Evolutionary conservation across 2,888 invertebrate species (phyloP).

Genomic region (Glyphotaelius pellucidus): DNA sequence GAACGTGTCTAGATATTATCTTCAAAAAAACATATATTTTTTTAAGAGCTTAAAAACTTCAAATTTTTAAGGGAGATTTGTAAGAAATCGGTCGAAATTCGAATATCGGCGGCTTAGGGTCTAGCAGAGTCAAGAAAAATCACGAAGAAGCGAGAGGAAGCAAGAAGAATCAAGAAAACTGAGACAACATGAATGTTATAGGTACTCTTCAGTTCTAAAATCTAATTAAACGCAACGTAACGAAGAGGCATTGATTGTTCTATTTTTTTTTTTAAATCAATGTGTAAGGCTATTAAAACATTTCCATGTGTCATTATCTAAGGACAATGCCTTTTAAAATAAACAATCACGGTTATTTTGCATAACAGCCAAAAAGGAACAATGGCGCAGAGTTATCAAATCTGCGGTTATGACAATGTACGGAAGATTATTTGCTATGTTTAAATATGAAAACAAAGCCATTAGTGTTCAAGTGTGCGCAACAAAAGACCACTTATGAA

Average conservation of each 20-base stretch:
- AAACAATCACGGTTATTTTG: constrained; percentile 43
- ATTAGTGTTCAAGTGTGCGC: not conserved
- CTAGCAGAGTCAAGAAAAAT: too few relatives aligned
- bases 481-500: not conserved
- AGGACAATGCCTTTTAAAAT: constrained; percentile 50
- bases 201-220: not conserved
- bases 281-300: constrained; percentile 37
- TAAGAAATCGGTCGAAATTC: too few relatives aligned
- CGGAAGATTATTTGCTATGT: constrained; percentile 44
- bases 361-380: constrained; percentile 52
- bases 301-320: constrained; percentile 27
- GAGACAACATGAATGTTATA: not conserved
- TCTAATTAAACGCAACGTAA: not conserved
- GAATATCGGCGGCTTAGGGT: too few relatives aligned
- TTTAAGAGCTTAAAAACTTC: too few relatives aligned
- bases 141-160: too few relatives aligned
- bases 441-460: constrained; percentile 19
- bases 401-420: constrained; percentile 56
- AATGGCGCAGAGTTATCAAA: constrained; percentile 59
- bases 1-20: too few relatives aligned
- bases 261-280: too few relatives aligned
- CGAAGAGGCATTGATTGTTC: constrained; percentile 7
- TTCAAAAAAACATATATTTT: too few relatives aligned
- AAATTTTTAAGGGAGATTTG: too few relatives aligned
- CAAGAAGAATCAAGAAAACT: too few relatives aligned